Evolutionary conservation across 2,888 invertebrate species (phyloP), one percentile per base, ranked within the genome.

Genomic region (Cryptocephalus moraei): DNA sequence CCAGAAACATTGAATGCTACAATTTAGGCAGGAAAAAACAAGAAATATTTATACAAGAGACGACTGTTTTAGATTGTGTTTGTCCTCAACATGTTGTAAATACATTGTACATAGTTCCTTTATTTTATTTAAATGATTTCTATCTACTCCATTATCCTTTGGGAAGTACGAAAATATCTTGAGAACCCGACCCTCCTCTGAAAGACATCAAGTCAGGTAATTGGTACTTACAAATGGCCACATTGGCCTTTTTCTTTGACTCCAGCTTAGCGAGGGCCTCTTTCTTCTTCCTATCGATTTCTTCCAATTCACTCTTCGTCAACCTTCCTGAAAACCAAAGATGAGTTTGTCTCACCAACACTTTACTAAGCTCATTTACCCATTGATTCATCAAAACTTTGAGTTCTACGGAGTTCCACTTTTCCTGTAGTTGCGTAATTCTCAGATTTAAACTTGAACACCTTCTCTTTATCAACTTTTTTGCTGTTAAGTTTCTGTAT

Each of bases 251-350:
- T 49, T 59, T 64, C 62, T 78, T 80, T 1, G 75, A 75, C 54
- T 78, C 65, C 11, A 80, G 68, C 60, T 73, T 79, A 58, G 78
- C 79, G 62, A 76, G 70, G 1, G 82, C 82, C 57, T 76, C 74
- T 50, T 73, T 65, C 51, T 78, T 74, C 57, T 82, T 82, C 58
- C 69, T 75, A 62, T 79, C 78, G 43, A 82, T 82, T 68, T 81
- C 80, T 51, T 78, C 75, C 34, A 75, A 74, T 14, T 77, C 76
- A 57, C 76, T 78, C 61, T 68, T 68, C 3, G 59, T 46, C 33
- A 60, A 44, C 40, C 45, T 46, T 45, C 12, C 36, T 11, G 12
- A 11, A 11, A n/a, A 36, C 36, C 2, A 36, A 36, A 11, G n/a
- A 36, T 36, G n/a, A 34, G 11, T 6, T 36, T 36, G 36, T 4